Evolutionary conservation across 2,113 vertebrate species (phyloP).

Genomic region (Pongo abelii): DNA sequence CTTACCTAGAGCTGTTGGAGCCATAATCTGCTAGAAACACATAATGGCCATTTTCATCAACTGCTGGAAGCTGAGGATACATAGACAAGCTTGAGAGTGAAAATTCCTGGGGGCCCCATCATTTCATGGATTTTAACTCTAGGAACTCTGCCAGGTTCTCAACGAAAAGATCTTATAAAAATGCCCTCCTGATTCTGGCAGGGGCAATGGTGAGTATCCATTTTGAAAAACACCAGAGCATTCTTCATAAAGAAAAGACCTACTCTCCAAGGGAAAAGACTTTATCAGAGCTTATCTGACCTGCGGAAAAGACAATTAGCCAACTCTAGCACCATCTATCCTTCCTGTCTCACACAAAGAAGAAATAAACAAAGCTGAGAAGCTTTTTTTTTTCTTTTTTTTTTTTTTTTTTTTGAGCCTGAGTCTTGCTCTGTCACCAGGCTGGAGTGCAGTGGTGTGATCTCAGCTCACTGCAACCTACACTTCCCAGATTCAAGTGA

Average conservation of each 20-base stretch:
- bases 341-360: not conserved
- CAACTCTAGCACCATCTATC: not conserved
- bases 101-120: not conserved
- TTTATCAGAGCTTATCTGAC: not conserved
- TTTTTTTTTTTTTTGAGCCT: no score
- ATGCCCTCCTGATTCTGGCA: not conserved
- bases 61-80: not conserved
- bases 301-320: not conserved
- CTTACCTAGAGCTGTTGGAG: not conserved
- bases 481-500: no score
- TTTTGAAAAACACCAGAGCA: not conserved
- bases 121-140: not conserved
- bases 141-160: not conserved
- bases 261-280: not conserved
- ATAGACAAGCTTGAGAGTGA: not conserved
- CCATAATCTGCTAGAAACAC: not conserved
- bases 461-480: no score
- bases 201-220: not conserved
- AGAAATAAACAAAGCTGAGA: not conserved
- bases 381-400: not conserved
- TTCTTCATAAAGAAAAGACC: not conserved
- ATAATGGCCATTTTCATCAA: not conserved
- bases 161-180: slow-evolving; percentile 1
- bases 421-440: no score
- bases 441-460: no score